phyloP scores from a whole-genome alignment of 2,113 vertebrate species.

The Taurulus bubalis region DNA sequence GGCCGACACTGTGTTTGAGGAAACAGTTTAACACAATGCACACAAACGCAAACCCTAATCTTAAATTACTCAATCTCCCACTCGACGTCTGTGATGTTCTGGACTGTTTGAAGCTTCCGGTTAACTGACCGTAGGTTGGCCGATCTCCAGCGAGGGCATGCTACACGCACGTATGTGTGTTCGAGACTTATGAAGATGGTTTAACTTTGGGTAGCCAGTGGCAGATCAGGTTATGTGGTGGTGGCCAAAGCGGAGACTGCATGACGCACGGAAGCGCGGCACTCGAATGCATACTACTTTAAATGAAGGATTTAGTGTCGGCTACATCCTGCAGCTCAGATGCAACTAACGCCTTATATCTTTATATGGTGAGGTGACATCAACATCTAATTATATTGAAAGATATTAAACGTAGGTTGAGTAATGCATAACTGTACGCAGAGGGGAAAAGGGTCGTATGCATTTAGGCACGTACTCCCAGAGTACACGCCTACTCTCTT shows the following conservation, averaged over 20 bases:
- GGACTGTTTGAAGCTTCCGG: constrained; percentile 43
- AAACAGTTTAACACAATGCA: fast-evolving
- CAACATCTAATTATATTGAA: background rate
- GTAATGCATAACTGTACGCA: background rate
- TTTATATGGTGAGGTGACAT: constrained; percentile 50
- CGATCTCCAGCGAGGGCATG: constrained; percentile 30
- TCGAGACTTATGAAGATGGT: no score
- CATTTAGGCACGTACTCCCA: constrained; percentile 49
- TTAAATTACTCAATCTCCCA: constrained; percentile 66
- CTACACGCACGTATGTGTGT: background rate
- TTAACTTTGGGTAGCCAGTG: background rate
- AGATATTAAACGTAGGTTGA: background rate
- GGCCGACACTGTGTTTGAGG: fast-evolving
- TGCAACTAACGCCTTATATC: constrained; percentile 10
- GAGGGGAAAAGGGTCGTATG: constrained; percentile 1
- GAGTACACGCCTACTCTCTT: constrained; percentile 57
- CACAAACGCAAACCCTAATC: fast-evolving
- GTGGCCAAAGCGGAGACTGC: background rate
- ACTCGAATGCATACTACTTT: constrained; percentile 17
- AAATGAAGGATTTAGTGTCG: constrained; percentile 49
- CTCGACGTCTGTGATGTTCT: background rate
- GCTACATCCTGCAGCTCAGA: constrained; percentile 27
- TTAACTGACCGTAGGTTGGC: constrained; percentile 37
- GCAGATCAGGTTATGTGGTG: constrained; percentile 7
- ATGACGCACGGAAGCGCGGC: constrained; percentile 33